phyloP scores from a whole-genome alignment of 2,888 invertebrate species.

The Lepidocyrtoides sp. region DNA sequence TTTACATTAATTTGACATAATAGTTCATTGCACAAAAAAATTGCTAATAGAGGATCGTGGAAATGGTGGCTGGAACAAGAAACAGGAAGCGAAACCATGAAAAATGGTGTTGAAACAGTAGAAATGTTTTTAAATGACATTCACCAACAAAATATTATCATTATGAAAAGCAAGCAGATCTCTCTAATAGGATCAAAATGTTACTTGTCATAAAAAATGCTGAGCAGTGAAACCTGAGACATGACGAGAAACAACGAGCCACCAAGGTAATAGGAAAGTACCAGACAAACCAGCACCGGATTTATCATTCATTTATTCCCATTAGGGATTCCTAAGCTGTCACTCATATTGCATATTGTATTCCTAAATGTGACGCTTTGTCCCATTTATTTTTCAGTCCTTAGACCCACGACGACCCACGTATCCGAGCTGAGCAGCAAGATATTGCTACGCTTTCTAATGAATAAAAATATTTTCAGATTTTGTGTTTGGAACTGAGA shows the following conservation, averaged over 20 bases:
- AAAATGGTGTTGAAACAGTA: conserved; percentile 7
- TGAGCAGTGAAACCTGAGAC: conserved; percentile 49
- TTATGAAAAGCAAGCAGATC: conserved; percentile 42
- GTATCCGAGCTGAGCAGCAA: too few species aligned
- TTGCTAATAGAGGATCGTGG: neutral
- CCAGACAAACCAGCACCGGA: conserved; percentile 46
- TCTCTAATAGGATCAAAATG: conserved; percentile 72
- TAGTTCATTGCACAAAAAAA: neutral
- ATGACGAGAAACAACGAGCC: neutral
- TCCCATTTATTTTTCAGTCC: conserved; percentile 4
- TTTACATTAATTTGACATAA: too few species aligned
- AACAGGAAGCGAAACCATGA: neutral
- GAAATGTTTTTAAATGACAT: conserved; percentile 9
- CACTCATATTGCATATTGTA: conserved; percentile 59
- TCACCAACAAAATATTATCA: conserved; percentile 16
- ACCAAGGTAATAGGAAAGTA: neutral
- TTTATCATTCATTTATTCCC: conserved; percentile 79
- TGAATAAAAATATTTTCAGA: neutral
- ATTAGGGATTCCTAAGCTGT: conserved; percentile 74
- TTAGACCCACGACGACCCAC: neutral
- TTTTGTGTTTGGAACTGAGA: neutral
- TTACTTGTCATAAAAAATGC: conserved; percentile 55
- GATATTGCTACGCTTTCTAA: neutral
- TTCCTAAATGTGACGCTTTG: conserved; percentile 68
- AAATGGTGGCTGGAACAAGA: neutral